Percentiles rank a stretch among this genome's conserved stretches.
phyloP scores from a whole-genome alignment of 2,113 vertebrate genomes.

The Syngnathus typhle region DNA sequence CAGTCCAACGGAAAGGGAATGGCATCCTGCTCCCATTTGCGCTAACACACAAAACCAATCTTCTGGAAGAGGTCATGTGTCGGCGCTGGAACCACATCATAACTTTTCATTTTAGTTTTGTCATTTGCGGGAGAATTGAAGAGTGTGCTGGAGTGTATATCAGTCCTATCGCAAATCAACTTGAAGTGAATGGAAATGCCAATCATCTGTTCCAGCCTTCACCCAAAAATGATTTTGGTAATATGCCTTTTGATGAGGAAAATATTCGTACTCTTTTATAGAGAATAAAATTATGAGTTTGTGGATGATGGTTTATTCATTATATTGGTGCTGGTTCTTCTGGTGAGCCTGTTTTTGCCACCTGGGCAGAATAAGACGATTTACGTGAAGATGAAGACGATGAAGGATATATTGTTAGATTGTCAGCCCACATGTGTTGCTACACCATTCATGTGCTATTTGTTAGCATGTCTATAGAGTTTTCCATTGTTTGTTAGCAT shows the following conservation, averaged over 20 bases:
- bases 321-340: neutral
- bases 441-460: neutral
- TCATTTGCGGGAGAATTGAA: neutral
- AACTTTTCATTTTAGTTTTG: neutral
- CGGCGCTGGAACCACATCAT: slow-evolving; percentile 23
- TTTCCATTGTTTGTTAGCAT: neutral
- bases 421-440: neutral
- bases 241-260: no score
- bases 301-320: neutral
- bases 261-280: no score
- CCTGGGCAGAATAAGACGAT: no score
- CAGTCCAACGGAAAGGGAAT: slow-evolving; percentile 46
- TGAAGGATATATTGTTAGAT: no score
- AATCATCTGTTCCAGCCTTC: neutral
- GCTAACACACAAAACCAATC: slow-evolving; percentile 51
- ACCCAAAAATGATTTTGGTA: no score
- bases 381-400: no score
- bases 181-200: neutral
- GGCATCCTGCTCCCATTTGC: slow-evolving; percentile 49
- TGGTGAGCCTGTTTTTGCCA: neutral
- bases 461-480: neutral
- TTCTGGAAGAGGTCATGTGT: slow-evolving; percentile 54
- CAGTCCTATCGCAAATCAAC: neutral
- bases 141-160: neutral
- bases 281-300: neutral